These are phyloP conservation scores for Arctopsyche grandis DNA, from an alignment of 1,140 invertebrate genomes.

Conservation along the genomic window DNA sequence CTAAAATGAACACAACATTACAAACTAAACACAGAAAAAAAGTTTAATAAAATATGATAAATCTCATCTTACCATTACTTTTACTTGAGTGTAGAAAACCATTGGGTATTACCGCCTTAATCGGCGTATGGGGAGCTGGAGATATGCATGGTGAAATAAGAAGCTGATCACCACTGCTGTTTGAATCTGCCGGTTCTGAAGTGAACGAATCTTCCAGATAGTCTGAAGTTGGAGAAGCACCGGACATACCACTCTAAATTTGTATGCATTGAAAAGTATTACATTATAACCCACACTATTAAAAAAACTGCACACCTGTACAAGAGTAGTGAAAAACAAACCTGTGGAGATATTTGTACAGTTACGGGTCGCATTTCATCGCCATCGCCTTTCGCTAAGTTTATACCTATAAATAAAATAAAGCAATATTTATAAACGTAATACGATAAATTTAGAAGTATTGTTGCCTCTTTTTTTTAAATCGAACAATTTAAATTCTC, in stretches of 20 bases:
- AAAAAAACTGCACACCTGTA: neutral
- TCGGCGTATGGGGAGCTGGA: constrained; percentile 33
- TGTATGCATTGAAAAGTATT: constrained; percentile 3
- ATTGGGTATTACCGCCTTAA: neutral
- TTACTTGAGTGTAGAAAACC: constrained; percentile 3
- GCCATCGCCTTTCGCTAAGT: constrained; percentile 63
- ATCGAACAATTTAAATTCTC: constrained; percentile 31
- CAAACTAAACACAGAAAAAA: too few species aligned
- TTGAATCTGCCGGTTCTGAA: constrained; percentile 61
- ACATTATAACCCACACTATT: neutral
- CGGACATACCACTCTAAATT: constrained; percentile 43
- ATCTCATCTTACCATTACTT: neutral
- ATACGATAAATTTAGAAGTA: too few species aligned
- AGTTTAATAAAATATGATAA: too few species aligned
- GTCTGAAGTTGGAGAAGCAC: constrained; percentile 60
- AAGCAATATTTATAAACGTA: too few species aligned
- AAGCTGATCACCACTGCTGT: constrained; percentile 61
- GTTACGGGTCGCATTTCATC: constrained; percentile 59
- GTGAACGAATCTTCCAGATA: constrained; percentile 61
- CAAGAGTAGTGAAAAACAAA: neutral
- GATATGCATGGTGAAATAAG: constrained; percentile 58
- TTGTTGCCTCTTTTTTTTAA: too few species aligned
- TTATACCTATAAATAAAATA: constrained; percentile 64
- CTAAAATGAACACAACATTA: constrained; percentile 35
- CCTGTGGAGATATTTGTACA: constrained; percentile 51